Evolutionary conservation across 2,797 vertebrate species (phyloP).

Genomic region (Epinephelus malabaricus): DNA sequence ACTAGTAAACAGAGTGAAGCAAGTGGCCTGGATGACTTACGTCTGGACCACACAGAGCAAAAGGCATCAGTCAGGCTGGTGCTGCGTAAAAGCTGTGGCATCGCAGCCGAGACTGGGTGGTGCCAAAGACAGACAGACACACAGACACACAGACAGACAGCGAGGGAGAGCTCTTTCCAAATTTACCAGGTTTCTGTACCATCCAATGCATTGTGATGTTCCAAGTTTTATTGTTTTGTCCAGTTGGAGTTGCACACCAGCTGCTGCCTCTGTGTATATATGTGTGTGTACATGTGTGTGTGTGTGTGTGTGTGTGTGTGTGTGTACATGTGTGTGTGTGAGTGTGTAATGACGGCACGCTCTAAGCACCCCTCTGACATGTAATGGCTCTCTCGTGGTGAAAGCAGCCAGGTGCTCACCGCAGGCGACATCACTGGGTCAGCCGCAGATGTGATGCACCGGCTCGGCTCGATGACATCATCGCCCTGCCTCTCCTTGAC

Average conservation of each 20-base stretch:
- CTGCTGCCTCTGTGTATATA: constrained; percentile 51
- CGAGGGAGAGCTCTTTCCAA: constrained; percentile 44
- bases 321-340: constrained; percentile 21
- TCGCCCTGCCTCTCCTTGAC: constrained; percentile 45
- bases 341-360: constrained; percentile 48
- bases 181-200: constrained; percentile 64
- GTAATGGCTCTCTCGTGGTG: constrained; percentile 73
- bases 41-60: constrained; percentile 85
- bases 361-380: constrained; percentile 68
- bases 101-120: constrained; percentile 67
- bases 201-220: constrained; percentile 56
- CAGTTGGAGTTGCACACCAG: constrained; percentile 68
- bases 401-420: constrained; percentile 83
- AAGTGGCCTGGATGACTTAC: constrained; percentile 76
- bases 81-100: constrained; percentile 59
- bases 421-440: constrained; percentile 70
- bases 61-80: constrained; percentile 73
- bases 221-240: constrained; percentile 73
- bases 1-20: constrained; percentile 79
- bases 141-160: constrained; percentile 1
- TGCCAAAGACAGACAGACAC: constrained; percentile 37
- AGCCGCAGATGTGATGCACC: constrained; percentile 68
- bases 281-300: constrained; percentile 3
- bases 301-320: constrained; percentile 18
- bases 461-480: constrained; percentile 74